Conservation (phyloP, 2,888 invertebrate species). For the Cheilosia pagana region DNA sequence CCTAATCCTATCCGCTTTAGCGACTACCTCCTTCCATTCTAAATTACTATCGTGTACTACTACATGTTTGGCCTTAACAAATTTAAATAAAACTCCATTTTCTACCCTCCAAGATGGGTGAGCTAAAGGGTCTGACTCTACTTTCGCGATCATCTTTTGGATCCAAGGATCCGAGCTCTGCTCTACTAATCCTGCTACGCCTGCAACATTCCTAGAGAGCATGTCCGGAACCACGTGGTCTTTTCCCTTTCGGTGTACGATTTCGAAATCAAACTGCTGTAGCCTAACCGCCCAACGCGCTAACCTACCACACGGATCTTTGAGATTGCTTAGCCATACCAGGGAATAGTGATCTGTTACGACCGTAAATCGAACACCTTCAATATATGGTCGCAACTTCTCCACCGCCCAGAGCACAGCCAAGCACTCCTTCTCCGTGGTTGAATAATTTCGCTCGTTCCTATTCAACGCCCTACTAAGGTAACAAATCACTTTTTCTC, state of each 20-base stretch:
- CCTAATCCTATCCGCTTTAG: too few species aligned
- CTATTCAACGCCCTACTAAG: conserved; percentile 34
- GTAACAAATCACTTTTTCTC: conserved; percentile 51
- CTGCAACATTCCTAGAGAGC: background rate
- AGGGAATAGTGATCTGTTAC: conserved; percentile 21
- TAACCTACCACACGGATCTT: conserved; percentile 45
- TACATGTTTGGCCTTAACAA: background rate
- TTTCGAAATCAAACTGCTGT: conserved; percentile 40
- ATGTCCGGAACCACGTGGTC: conserved; percentile 38
- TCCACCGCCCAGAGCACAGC: conserved; percentile 55
- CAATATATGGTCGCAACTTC: conserved; percentile 55
- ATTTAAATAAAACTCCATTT: background rate
- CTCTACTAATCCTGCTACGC: background rate
- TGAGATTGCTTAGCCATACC: conserved; percentile 58
- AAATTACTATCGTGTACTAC: background rate
- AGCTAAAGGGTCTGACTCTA: background rate
- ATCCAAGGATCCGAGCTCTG: background rate
- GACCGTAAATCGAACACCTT: conserved; percentile 25
- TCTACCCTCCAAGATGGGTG: background rate
- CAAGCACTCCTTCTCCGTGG: conserved; percentile 51
- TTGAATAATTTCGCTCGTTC: conserved; percentile 13
- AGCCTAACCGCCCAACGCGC: conserved; percentile 41
- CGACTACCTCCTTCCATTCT: too few species aligned
- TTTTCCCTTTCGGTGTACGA: conserved; percentile 36
- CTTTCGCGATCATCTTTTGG: background rate